phyloP scores from a whole-genome alignment of 2,888 invertebrate genomes.

The Nebria brevicollis region DNA sequence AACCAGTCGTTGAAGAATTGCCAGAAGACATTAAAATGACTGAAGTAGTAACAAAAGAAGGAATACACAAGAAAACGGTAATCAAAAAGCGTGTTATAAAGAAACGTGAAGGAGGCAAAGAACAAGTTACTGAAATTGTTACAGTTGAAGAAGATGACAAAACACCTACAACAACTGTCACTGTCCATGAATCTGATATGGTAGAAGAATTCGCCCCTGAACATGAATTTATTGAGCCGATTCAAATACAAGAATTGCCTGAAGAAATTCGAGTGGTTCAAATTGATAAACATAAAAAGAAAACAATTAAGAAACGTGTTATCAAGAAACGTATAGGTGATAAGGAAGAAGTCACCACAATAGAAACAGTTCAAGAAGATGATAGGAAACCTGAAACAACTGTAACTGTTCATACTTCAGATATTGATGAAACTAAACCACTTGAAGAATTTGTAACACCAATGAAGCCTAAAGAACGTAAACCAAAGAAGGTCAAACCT shows the following conservation, averaged over 20 bases:
- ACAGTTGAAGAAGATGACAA: slow-evolving; percentile 55
- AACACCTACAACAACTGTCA: slow-evolving; percentile 59
- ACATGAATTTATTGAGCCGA: slow-evolving; percentile 42
- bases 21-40: slow-evolving; percentile 52
- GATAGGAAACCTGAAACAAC: slow-evolving; percentile 59
- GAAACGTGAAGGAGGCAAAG: slow-evolving; percentile 59
- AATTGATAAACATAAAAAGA: slow-evolving; percentile 55
- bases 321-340: slow-evolving; percentile 53
- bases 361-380: slow-evolving; percentile 56
- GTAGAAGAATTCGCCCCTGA: slow-evolving; percentile 45
- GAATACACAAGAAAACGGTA: slow-evolving; percentile 55
- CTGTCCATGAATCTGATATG: slow-evolving; percentile 57
- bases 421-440: slow-evolving; percentile 46
- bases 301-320: slow-evolving; percentile 52
- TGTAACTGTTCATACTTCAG: slow-evolving; percentile 56
- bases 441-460: slow-evolving; percentile 54
- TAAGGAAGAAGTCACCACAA: slow-evolving; percentile 54
- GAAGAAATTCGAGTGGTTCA: slow-evolving; percentile 50
- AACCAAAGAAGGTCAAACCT: slow-evolving; percentile 53
- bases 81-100: slow-evolving; percentile 56
- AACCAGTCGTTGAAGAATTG: neutral
- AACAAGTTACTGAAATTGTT: slow-evolving; percentile 57
- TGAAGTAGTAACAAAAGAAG: slow-evolving; percentile 57
- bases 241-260: slow-evolving; percentile 39
- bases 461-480: slow-evolving; percentile 49